These are phyloP conservation scores for Oryctes rhinoceros DNA, from an alignment of 1,140 invertebrate species.

Conservation along the genomic window DNA sequence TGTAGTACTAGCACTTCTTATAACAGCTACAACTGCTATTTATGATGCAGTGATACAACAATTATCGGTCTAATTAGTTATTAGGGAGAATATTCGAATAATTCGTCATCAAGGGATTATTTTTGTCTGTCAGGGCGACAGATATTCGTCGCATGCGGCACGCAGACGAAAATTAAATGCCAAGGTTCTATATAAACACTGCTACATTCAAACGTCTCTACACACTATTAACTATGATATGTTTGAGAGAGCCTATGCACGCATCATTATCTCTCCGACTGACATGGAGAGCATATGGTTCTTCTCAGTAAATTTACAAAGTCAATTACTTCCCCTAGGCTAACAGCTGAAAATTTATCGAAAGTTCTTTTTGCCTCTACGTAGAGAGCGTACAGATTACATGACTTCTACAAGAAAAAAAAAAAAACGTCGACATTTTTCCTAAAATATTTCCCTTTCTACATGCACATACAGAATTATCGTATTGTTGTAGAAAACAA, in stretches of 20 bases:
- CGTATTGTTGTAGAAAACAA: too few species aligned
- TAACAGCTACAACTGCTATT: too few species aligned
- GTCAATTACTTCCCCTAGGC: constrained; percentile 12
- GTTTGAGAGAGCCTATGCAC: constrained; percentile 6
- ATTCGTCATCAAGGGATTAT: neutral
- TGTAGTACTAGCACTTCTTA: too few species aligned
- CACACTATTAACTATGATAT: constrained; percentile 12
- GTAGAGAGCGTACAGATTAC: neutral
- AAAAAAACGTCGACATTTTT: constrained; percentile 6
- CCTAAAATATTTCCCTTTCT: neutral
- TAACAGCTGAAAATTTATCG: neutral
- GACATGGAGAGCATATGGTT: constrained; percentile 14
- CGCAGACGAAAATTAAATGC: constrained; percentile 23
- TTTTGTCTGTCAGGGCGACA: neutral
- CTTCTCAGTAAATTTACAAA: constrained; percentile 20
- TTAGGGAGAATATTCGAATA: neutral
- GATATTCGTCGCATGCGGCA: neutral
- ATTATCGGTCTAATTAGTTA: neutral
- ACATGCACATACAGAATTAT: too few species aligned
- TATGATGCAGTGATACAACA: neutral
- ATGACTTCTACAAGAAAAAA: neutral
- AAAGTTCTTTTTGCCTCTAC: neutral
- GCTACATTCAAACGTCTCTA: constrained; percentile 1
- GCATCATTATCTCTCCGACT: constrained; percentile 16
- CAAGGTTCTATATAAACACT: constrained; percentile 29